Base-by-base conservation (phyloP, 2,797 vertebrate genomes). In the Poecilia gillii region DNA sequence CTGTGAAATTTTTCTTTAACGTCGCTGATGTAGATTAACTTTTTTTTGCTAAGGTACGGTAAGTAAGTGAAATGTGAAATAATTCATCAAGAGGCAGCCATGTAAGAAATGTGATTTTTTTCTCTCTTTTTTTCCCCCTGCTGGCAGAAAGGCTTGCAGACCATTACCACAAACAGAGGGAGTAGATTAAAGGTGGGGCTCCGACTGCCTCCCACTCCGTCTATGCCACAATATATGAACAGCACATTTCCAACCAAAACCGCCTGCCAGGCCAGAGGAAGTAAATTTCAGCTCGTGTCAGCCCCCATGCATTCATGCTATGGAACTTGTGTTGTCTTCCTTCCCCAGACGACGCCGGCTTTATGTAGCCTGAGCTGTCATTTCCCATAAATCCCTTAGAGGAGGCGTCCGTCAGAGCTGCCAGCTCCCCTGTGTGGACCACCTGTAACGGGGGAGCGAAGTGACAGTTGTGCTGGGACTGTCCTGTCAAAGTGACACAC, bases 291-390 rank as follows among this genome's bases (percentile, higher is more conserved):
- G 87, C 85, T 79, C 0, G 85, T 90, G 90, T 91, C 91, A 91
- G 84, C 83, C 78, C 41, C 46, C 55, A 81, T 39, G 87, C 46
- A 16, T 81, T 89, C 53, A 39, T 41, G 74, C 73, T 90, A 84
- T 80, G 87, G 84, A 89, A 88, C 82, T 86, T 81, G 71, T 79
- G 85, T 85, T 73, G 87, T 89, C 87, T 90, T 82, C 85, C 83
- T 79, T 76, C 74, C 77, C 81, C 78, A 78, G 79, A 79, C 87
- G 84, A 85, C 89, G 91, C 77, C 62, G 76, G 94, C 95, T 96
- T 94, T 93, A 82, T 96, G 96, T 95, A 94, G 94, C 92, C 90
- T 93, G 91, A 94, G 90, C 95, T 96, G 96, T 96, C 95, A 95
- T 96, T 95, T 95, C 93, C 91, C 94, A 95, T 96, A 95, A 96